Conservation (phyloP, 1,140 invertebrate genomes). For the Bombus superbus region DNA sequence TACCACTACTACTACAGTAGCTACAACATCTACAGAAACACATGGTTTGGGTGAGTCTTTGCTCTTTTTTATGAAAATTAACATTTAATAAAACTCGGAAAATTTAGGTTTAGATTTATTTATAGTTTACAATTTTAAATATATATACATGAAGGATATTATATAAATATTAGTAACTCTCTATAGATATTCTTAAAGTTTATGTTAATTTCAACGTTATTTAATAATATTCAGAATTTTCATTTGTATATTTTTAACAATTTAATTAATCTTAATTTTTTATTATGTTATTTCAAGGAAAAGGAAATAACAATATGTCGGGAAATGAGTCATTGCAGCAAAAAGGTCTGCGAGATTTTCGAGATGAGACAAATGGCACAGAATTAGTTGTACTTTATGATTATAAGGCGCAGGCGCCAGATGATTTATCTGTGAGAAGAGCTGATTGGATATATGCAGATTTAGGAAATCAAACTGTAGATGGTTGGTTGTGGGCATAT, state of each 20-base stretch:
- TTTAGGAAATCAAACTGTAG: conserved; percentile 95
- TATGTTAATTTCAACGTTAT: not conserved
- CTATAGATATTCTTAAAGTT: no score
- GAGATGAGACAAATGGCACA: conserved; percentile 86
- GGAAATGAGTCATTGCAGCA: conserved; percentile 76
- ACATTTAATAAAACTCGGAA: not conserved
- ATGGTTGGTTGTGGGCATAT: conserved; percentile 97
- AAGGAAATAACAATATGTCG: conserved; percentile 70
- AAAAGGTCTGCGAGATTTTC: conserved; percentile 79
- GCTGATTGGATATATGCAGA: conserved; percentile 98
- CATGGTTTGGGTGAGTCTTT: conserved; percentile 74
- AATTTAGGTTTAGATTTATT: not conserved
- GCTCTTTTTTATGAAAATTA: not conserved
- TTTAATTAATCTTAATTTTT: not conserved
- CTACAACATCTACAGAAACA: conserved; percentile 69
- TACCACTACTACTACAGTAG: conserved; percentile 73
- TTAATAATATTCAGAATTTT: not conserved
- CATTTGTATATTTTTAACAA: not conserved
- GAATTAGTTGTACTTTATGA: conserved; percentile 97
- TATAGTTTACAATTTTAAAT: not conserved
- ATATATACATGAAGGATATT: not conserved
- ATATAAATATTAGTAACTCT: no score
- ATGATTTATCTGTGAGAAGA: conserved; percentile 93
- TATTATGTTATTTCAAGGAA: conserved; percentile 66
- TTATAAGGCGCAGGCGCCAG: conserved; percentile 96